Evolutionary conservation across 2,113 vertebrate genomes (phyloP).

Genomic region (Protobothrops flavoviridis): DNA sequence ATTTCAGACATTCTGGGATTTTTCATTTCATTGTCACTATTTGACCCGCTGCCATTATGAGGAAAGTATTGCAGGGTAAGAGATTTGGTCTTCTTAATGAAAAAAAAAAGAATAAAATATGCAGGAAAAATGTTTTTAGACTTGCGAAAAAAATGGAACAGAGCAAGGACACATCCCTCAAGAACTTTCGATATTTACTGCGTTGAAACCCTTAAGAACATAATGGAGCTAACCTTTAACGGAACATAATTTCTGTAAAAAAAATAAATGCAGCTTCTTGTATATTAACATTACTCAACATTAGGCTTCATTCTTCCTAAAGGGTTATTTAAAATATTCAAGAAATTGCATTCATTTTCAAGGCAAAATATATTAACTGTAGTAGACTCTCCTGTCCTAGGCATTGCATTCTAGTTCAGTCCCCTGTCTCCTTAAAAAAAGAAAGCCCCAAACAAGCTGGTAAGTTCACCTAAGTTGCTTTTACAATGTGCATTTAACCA

Average conservation of each 20-base stretch:
- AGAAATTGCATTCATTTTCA: not conserved
- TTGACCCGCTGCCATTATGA: not conserved
- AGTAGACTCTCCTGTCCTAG: not conserved
- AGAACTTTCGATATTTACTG: not conserved
- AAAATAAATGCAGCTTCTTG: not conserved
- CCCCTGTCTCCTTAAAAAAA: not conserved
- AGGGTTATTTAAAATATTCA: not conserved
- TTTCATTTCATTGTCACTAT: not conserved
- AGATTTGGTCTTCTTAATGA: not conserved
- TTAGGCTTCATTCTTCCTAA: not conserved
- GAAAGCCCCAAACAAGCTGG: not conserved
- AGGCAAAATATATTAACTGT: not conserved
- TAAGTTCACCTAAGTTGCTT: not conserved
- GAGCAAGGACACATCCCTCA: not conserved
- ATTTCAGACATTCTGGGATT: not conserved
- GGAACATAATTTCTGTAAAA: not conserved
- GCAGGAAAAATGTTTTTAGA: not conserved
- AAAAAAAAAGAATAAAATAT: not conserved
- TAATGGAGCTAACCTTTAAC: not conserved
- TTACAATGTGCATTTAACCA: not conserved
- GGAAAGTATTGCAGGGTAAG: not conserved
- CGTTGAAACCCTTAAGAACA: not conserved
- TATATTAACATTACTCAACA: not conserved
- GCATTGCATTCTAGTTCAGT: not conserved
- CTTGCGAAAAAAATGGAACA: not conserved